Evolutionary conservation across 2,113 vertebrate genomes (phyloP).

Genomic region (Campylomormyrus numenius): DNA sequence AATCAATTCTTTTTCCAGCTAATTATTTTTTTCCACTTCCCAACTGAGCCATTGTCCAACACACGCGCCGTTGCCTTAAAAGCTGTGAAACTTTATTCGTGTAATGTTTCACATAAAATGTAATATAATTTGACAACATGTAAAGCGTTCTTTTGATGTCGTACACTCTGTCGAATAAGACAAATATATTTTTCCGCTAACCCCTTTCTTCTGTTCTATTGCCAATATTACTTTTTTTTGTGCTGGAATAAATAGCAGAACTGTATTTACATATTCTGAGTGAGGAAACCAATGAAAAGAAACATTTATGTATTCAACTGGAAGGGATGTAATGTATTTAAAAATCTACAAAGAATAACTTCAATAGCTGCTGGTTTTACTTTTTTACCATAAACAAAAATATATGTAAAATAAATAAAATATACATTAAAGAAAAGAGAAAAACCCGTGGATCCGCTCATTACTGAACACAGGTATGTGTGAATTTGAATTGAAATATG

Average conservation of each 20-base stretch:
- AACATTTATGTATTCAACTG: slow-evolving; percentile 40
- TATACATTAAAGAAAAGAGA: background rate
- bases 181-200: slow-evolving; percentile 44
- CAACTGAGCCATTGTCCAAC: slow-evolving; percentile 48
- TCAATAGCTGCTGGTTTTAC: slow-evolving; percentile 38
- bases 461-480: background rate
- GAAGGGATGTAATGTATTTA: slow-evolving; percentile 45
- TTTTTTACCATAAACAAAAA: slow-evolving; percentile 32
- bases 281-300: slow-evolving; percentile 23
- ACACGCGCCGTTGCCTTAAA: slow-evolving; percentile 14
- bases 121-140: slow-evolving; percentile 49
- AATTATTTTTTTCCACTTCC: slow-evolving; percentile 56
- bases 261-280: slow-evolving; percentile 43
- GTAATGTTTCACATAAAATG: slow-evolving; percentile 55
- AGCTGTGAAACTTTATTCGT: slow-evolving; percentile 39
- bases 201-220: slow-evolving; percentile 36
- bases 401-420: slow-evolving; percentile 28
- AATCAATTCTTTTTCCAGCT: slow-evolving; percentile 60
- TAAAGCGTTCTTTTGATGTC: slow-evolving; percentile 60
- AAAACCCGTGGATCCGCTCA: background rate
- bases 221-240: slow-evolving; percentile 37
- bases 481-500: background rate
- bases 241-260: slow-evolving; percentile 52
- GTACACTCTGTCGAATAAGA: slow-evolving; percentile 43
- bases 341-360: slow-evolving; percentile 45